Conservation (phyloP, 2,113 vertebrate genomes). For the Euleptes europaea region DNA sequence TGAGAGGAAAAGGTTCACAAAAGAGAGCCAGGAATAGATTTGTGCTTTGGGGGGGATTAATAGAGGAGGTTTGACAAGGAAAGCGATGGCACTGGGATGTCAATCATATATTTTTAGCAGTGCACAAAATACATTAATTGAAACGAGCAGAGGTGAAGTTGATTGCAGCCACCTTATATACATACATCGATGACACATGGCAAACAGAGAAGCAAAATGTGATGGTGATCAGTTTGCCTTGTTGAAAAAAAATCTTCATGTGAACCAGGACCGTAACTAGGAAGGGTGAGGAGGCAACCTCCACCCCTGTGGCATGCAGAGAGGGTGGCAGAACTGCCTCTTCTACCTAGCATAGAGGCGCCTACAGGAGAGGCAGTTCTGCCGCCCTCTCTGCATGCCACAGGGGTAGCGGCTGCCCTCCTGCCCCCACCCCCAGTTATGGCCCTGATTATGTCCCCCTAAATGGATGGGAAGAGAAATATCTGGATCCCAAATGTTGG, state of each 20-base stretch:
- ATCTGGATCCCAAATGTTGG: background rate
- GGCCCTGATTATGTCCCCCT: background rate
- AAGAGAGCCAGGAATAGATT: background rate
- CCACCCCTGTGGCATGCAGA: too few species aligned
- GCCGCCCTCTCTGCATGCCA: too few species aligned
- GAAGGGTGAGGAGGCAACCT: too few species aligned
- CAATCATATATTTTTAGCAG: background rate
- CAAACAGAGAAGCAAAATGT: background rate
- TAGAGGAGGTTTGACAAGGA: background rate
- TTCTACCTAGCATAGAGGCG: too few species aligned
- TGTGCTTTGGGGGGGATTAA: background rate
- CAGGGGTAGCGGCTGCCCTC: too few species aligned
- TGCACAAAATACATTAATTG: background rate
- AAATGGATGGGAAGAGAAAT: background rate
- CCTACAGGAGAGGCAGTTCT: too few species aligned
- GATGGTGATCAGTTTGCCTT: background rate
- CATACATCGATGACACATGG: background rate
- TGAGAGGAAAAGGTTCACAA: background rate
- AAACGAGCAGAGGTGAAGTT: background rate
- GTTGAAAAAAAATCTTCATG: background rate
- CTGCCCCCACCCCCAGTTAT: too few species aligned
- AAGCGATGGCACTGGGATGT: rapidly evolving
- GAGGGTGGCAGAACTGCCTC: too few species aligned
- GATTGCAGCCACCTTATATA: background rate
- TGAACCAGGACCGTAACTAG: too few species aligned